Conservation (phyloP, 2,797 vertebrate species). For the Argentina silus region DNA sequence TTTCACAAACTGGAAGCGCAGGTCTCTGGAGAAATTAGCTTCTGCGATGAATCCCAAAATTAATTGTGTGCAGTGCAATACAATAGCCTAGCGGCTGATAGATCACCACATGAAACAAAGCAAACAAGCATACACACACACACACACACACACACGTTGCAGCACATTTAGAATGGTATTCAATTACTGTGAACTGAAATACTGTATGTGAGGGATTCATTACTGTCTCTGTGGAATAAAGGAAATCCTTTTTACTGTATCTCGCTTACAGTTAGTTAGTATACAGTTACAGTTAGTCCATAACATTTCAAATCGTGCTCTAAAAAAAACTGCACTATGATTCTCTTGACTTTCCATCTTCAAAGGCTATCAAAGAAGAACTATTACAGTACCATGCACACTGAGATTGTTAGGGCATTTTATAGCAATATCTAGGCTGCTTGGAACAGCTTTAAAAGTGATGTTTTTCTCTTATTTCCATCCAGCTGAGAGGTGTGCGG, state of each 20-base stretch:
- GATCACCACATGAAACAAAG: constrained; percentile 39
- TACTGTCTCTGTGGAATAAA: constrained; percentile 1
- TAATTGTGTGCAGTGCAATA: constrained; percentile 39
- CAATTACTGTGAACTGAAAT: not conserved
- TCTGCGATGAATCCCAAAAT: constrained; percentile 35
- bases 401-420: not conserved
- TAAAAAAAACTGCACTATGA: not conserved
- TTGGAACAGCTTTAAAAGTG: not conserved
- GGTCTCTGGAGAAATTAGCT: constrained; percentile 46
- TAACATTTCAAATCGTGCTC: not conserved
- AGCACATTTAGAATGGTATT: not conserved
- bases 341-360: not conserved
- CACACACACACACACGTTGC: constrained; percentile 1
- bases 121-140: constrained; percentile 1
- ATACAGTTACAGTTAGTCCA: no score
- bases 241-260: no score
- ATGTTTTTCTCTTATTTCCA: not conserved
- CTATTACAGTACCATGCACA: not conserved
- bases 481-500: not conserved
- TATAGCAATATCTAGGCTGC: not conserved
- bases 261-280: no score
- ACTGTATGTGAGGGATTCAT: not conserved
- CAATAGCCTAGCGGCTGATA: constrained; percentile 29
- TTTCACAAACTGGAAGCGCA: constrained; percentile 28
- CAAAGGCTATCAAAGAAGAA: not conserved